phyloP scores from a whole-genome alignment of 1,140 invertebrate species.

The Drosophila kohkoa region DNA sequence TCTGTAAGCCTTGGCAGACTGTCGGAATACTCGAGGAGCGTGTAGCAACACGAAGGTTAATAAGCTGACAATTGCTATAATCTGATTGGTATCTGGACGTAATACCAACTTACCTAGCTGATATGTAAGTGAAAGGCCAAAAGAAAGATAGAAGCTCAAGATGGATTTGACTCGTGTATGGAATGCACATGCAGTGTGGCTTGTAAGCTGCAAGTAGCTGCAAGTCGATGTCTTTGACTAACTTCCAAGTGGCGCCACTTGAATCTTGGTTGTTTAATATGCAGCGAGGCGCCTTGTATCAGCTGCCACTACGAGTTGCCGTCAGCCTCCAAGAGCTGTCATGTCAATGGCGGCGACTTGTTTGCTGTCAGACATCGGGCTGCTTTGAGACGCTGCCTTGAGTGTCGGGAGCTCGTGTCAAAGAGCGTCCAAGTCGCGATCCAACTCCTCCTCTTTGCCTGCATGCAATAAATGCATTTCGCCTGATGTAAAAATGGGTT shows the following conservation, averaged over 20 bases:
- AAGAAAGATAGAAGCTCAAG: constrained; percentile 9
- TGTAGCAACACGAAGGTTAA: constrained; percentile 16
- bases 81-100: background rate
- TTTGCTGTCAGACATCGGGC: constrained; percentile 36
- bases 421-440: constrained; percentile 50
- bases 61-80: constrained; percentile 10
- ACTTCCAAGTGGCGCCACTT: constrained; percentile 34
- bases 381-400: constrained; percentile 66
- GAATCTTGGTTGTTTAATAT: constrained; percentile 66
- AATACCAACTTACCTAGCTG: constrained; percentile 38
- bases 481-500: constrained; percentile 56
- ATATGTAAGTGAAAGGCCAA: constrained; percentile 11
- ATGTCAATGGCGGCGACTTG: constrained; percentile 46
- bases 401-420: constrained; percentile 70
- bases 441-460: constrained; percentile 4
- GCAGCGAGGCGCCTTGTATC: constrained; percentile 39
- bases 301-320: constrained; percentile 1
- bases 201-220: constrained; percentile 14
- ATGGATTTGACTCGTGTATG: constrained; percentile 3
- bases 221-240: constrained; percentile 17
- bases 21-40: constrained; percentile 7
- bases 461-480: constrained; percentile 20
- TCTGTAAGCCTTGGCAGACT: background rate
- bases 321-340: constrained; percentile 26
- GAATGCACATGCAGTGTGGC: constrained; percentile 27